Evolutionary conservation across 2,888 invertebrate genomes (phyloP), one percentile per base, ranked within the genome.

Genomic region (Zele albiditarsus): DNA sequence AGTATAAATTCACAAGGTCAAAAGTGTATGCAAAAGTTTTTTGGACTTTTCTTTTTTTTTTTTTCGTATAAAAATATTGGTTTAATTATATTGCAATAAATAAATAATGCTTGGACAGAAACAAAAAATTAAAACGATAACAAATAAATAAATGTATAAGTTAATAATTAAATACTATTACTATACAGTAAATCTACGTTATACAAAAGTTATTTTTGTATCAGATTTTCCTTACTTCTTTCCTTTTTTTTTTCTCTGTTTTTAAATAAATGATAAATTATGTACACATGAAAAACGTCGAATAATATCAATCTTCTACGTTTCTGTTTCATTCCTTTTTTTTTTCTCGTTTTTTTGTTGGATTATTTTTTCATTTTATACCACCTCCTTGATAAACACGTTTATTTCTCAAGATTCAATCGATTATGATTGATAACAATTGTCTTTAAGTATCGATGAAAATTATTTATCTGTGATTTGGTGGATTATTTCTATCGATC

Each of bases 11-110:
- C 25, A 20, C 33, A 33, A 23, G 63, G 28, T 31, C n/a, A 63
- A 20, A 16, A 63, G 6, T n/a, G 14, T 20, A 23, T 0, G 20
- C 2, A 8, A 1, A 23, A n/a, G 33, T 33, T 46, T 16, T 46
- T 46, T 46, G 6, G 6, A 12, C 5, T 46, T 46, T 10, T n/a
- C 6, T 53, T 53, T 53, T 49, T 5, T 12, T 42, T 53, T 53
- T 53, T 53, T 53, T 60, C 27, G n/a, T 63, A 63, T 63, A 63
- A 63, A 63, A 33, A 63, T 63, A 63, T 63, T 63, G 63, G 27
- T 63, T 31, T 63, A 63, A 63, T 60, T 60, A 60, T 53, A 20
- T 20, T 53, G 28, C 25, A 60, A 60, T 60, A 60, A 60, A 60
- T 28, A 28, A 60, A 63, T 63, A 63, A 63, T 53, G 53, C 53